Base-by-base conservation (phyloP, 2,888 invertebrate species). In the Cephus rjabovi region DNA sequence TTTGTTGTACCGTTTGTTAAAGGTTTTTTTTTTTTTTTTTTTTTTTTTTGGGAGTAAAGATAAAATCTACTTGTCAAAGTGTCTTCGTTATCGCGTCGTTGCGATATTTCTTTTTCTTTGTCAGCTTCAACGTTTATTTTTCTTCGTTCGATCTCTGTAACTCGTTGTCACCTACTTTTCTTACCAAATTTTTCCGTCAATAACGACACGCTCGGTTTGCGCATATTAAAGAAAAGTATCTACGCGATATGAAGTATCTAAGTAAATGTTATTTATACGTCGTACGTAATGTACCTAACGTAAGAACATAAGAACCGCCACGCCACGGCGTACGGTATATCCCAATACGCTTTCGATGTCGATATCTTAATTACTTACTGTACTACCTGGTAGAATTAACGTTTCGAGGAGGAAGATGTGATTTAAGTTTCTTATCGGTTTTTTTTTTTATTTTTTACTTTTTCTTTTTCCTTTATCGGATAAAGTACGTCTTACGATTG, bases 321-420 rank as follows among this genome's bases (percentile, higher is more conserved):
- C 76, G 75, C 77, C 75, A 77, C 79, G 77, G 75, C 77, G 81
- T 78, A 80, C 80, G 79, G 79, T 73, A 82, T 77, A 82, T 77
- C 79, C 79, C 77, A 81, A 68, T 82, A 82, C 79, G 82, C 82
- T 82, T 82, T 82, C 79, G 82, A 82, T 82, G 82, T 82, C 80
- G 79, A 80, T 80, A 80, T 81, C 77, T 76, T 81, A 81, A 69
- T 37, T 40, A 40, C 15, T 6, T 56, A 56, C 56, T 56, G 56
- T 56, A 56, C 77, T 73, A 75, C 70, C 80, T 75, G 77, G 76
- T 81, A 81, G 80, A 77, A 78, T 75, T 56, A 40, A 56, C 56
- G 56, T 56, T 56, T 23, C 56, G 2, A 56, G 56, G 56, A 23
- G 23, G 56, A 56, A 56, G 56, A 56, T 56, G 15, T 56, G 40